A percentile compares a stretch with the other conserved stretches of the same genome.
phyloP scores from a whole-genome alignment of 2,797 vertebrate species.

The Amniataba percoides region DNA sequence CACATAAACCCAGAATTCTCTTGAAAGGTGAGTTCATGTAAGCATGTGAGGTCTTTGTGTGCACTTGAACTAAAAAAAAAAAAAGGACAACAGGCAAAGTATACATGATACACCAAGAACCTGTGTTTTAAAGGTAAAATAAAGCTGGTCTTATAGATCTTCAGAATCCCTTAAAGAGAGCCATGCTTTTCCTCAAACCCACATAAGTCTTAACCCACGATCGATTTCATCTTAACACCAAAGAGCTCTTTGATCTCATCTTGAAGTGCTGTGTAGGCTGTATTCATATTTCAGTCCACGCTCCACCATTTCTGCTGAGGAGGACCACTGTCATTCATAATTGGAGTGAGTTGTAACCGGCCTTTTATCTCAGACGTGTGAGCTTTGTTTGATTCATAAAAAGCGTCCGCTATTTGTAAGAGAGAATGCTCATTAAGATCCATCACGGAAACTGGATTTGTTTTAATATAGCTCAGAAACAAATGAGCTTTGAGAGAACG shows the following conservation, averaged over 20 bases:
- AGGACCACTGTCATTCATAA: neutral
- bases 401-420: neutral
- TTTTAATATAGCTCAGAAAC: slow-evolving; percentile 3
- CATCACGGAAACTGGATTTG: slow-evolving; percentile 13
- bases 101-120: neutral
- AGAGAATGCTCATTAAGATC: slow-evolving; percentile 5
- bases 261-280: slow-evolving; percentile 5
- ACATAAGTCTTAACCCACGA: slow-evolving; percentile 27
- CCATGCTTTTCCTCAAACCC: slow-evolving; percentile 18
- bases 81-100: neutral
- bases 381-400: neutral
- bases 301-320: slow-evolving; percentile 12
- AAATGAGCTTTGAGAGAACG: slow-evolving; percentile 11
- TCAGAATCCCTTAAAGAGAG: slow-evolving; percentile 24
- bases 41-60: neutral
- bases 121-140: neutral
- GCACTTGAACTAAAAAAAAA: slow-evolving; percentile 1
- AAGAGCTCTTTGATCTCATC: slow-evolving; percentile 39
- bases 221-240: slow-evolving; percentile 42
- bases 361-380: slow-evolving; percentile 4
- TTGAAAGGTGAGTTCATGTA: neutral
- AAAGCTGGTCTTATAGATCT: slow-evolving; percentile 23
- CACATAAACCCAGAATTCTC: neutral
- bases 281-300: slow-evolving; percentile 34
- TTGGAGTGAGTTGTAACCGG: slow-evolving; percentile 8